These are phyloP conservation scores for Parasteatoda lunata DNA, from an alignment of 2,888 invertebrate genomes.

Conservation along the genomic window DNA sequence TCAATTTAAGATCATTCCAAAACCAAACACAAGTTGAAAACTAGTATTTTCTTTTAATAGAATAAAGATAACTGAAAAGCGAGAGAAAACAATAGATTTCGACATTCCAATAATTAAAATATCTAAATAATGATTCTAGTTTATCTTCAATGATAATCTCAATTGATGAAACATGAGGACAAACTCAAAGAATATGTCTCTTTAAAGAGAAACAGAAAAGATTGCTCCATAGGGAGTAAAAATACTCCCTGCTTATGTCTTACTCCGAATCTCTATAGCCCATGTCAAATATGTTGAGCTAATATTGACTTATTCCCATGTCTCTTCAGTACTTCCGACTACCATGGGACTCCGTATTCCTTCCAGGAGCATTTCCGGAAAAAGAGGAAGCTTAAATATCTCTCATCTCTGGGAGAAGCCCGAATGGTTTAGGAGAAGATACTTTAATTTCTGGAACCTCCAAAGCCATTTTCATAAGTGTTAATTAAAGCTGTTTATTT, in stretches of 20 bases:
- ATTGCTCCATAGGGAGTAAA: constrained; percentile 57
- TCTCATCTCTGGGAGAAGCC: constrained; percentile 7
- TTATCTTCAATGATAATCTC: too few species aligned
- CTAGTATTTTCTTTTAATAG: too few species aligned
- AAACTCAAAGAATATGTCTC: constrained; percentile 44
- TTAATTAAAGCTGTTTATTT: constrained; percentile 36
- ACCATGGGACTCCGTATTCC: constrained; percentile 32
- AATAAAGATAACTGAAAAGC: not conserved
- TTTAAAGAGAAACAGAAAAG: constrained; percentile 47
- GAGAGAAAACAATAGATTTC: constrained; percentile 41
- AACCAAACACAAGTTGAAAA: too few species aligned
- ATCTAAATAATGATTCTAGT: not conserved
- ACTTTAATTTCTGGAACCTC: constrained; percentile 7
- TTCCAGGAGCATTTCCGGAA: constrained; percentile 39
- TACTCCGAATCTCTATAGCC: constrained; percentile 53
- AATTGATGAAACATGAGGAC: not conserved
- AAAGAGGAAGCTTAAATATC: constrained; percentile 39
- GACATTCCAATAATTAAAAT: not conserved
- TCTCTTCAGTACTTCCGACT: constrained; percentile 53
- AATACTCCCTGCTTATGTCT: constrained; percentile 49
- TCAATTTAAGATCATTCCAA: too few species aligned
- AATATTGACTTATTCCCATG: constrained; percentile 64
- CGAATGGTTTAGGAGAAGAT: constrained; percentile 3
- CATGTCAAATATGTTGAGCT: constrained; percentile 62
- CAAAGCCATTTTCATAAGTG: constrained; percentile 24